Base-by-base conservation (phyloP, 2,113 vertebrate genomes). In the Caloenas nicobarica region DNA sequence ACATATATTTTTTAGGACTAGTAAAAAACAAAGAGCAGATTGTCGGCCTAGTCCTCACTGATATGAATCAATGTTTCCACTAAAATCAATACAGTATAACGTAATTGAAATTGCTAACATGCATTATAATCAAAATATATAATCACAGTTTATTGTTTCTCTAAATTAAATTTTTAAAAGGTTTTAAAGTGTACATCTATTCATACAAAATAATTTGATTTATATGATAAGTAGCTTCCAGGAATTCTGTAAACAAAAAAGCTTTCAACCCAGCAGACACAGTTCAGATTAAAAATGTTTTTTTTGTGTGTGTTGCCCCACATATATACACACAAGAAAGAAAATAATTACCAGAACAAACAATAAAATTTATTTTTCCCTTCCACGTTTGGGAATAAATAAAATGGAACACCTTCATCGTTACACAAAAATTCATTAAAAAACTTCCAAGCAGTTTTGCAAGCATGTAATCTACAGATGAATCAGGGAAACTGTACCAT, bases 401-500 rank as follows among this genome's bases (percentile, higher is more conserved):
- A 87, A 85, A 56, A 50, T 82, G 85, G 83, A 56, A 5, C 16
- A 91, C 12, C 13, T 73, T 61, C 26, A 82, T 58, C 34, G 86
- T 91, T 69, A 26, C 42, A 57, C 81, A 65, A 31, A 89, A 79
- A 36, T 42, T 77, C 5, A 19, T 58, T 62, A 48, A 68, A 81
- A 82, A 96, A 74, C 8, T 86, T 71, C 84, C 11, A 86, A 77
- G 48, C 10, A 56, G 31, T 93, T 97, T 96, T 96, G 38, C 54
- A 96, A 97, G 82, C 54, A 89, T 36, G 34, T 1, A 69, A 18
- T 53, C 57, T 79, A 56, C 24, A 89, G 11, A 7, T 61, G 72
- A 64, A 91, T 94, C n/a, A 80, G 46, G 93, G 88, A 78, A 97
- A 91, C 36, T 33, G 54, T 84, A 86, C 10, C 57, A 61, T 89